These are phyloP conservation scores for Conus betulinus DNA, from an alignment of 1,140 invertebrate genomes.

Conservation along the genomic window DNA sequence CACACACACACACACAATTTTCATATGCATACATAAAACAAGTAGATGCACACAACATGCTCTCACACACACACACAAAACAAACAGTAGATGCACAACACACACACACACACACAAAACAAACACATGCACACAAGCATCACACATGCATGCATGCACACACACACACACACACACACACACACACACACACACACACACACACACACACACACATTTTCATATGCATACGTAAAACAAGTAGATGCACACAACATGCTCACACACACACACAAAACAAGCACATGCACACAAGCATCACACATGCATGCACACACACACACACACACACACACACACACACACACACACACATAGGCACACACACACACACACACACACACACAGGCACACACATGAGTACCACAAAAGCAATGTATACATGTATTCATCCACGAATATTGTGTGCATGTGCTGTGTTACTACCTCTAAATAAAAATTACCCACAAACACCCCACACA, in stretches of 20 bases:
- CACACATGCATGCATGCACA: not conserved
- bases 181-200: not conserved
- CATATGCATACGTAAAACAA: not conserved
- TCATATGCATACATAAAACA: not conserved
- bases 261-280: conserved; percentile 7
- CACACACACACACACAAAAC: not conserved
- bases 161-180: not conserved
- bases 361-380: not conserved
- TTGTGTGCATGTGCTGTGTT: not conserved
- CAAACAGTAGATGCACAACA: not conserved
- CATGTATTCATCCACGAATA: not conserved
- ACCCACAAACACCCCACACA: not conserved
- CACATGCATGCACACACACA: conserved; percentile 10
- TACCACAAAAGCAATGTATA: not conserved
- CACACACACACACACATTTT: conserved; percentile 10
- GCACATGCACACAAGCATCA: not conserved
- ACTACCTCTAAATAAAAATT: not conserved
- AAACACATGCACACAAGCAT: not conserved
- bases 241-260: not conserved
- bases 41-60: not conserved
- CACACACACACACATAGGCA: not conserved
- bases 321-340: conserved; percentile 6
- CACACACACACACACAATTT: not conserved
- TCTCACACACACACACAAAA: too few relatives aligned
- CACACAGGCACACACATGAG: not conserved